Evolutionary conservation across 2,888 invertebrate genomes (phyloP), one percentile per base, ranked within the genome.

Genomic region (Pollenia griseotomentosa): DNA sequence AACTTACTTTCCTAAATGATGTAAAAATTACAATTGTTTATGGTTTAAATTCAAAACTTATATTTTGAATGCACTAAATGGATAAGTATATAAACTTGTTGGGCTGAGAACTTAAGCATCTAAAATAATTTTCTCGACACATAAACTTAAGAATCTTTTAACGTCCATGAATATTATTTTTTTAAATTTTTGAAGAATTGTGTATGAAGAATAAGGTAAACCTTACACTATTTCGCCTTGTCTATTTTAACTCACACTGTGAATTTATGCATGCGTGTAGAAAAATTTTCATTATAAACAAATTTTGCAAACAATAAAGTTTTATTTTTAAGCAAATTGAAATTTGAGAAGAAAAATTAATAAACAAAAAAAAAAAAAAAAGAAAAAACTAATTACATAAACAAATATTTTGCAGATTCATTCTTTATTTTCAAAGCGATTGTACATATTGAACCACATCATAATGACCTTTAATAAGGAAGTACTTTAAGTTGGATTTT

Each of bases 401-500:
- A n/a, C 5, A 73, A 9, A 14, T 57, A 70, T 83, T 73, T 83
- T 75, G 40, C 55, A 75, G 66, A 40, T 70, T 63, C 10, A 51
- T 40, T 46, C 23, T 44, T 42, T 23, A 51, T 7, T 65, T 57
- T 65, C 0, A 14, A 61, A 14, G 16, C n/a, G 16, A 51, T 42
- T 57, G 44, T 44, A 44, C 14, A 2, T n/a, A 73, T 46, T 73
- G 2, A 73, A 57, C 23, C 16, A 63, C 51, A 51, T 51, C 8
- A 59, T 42, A 46, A 83, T 86, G 83, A 14, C 51, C 71, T 81
- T 6, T 42, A 61, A 48, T 33, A 11, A 53, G 12, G 46, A 82
- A 70, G 61, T 65, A 19, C 0, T 71, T 80, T 84, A n/a, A 84
- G 66, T 42, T 14, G 51, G 48, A 63, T 57, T 84, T 87, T 57